Evolutionary conservation across 1,140 invertebrate genomes (phyloP), one percentile per base, ranked within the genome.

Genomic region (Limonius californicus): DNA sequence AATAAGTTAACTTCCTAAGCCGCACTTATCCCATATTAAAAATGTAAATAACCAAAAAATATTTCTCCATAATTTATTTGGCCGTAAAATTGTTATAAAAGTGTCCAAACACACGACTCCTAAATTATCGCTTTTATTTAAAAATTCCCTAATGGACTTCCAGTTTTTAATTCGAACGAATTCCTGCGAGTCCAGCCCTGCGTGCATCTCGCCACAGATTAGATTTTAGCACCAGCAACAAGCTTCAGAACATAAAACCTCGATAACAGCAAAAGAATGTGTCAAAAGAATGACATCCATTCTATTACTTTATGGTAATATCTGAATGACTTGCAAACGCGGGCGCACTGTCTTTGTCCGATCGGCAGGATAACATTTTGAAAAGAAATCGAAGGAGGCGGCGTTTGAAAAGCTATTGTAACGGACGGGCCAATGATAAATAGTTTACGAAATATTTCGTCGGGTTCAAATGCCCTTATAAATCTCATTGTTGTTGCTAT

Each of bases 251-350:
- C 16, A 50, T 14, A 50, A 50, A 50, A 4, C 8, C 16, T 11
- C 45, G 45, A 50, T 50, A 16, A 18, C 45, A 18, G 45, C 7
- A 7, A 18, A 50, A 50, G 43, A 62, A 63, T 66, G 58, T 66
- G 63, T 67, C 67, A 65, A 65, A 66, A 67, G 65, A 69, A 69
- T 71, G 69, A 71, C 69, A 71, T 65, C 35, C 57, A 23, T 59
- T 47, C 67, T 65, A 71, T 71, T 71, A 69, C 64, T 61, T 71
- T 71, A 71, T 71, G 69, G 61, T 71, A 71, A 71, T 71, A 62
- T 64, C 57, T 59, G 18, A 53, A 66, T 71, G 69, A 71, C 69
- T 69, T 69, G 69, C 69, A 59, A 67, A 67, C 16, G n/a, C 35
- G 23, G 23, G 23, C 23, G 23, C 23, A 9, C 23, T 50, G 45